A percentile compares a stretch with the other conserved stretches of the same genome.
Evolutionary conservation across 2,113 vertebrate species (phyloP).

Genomic region (Oryzias woworae): DNA sequence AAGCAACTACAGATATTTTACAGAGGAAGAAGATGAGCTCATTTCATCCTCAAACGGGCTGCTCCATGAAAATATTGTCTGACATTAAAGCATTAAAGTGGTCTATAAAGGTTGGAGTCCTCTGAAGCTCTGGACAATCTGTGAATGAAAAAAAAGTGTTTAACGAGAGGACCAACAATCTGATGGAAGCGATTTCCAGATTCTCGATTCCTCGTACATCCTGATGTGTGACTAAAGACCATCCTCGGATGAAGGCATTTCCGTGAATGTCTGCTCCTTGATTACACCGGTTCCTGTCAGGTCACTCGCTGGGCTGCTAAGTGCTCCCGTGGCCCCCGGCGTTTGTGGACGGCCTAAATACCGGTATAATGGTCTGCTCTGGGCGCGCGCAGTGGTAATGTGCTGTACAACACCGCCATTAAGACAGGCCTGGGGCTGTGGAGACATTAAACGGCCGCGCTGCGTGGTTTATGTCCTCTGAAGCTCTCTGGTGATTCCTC

Average conservation of each 20-base stretch:
- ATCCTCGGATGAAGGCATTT: background rate
- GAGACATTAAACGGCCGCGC: slow-evolving; percentile 74
- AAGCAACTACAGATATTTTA: no score
- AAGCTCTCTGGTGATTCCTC: slow-evolving; percentile 39
- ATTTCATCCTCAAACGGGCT: no score
- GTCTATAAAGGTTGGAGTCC: no score
- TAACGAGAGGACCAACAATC: no score
- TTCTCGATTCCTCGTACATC: no score
- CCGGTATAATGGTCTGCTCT: slow-evolving; percentile 85
- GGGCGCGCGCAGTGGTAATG: slow-evolving; percentile 76
- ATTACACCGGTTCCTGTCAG: slow-evolving; percentile 75
- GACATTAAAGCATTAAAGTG: no score
- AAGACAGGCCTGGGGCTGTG: slow-evolving; percentile 85
- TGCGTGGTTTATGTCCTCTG: slow-evolving; percentile 73
- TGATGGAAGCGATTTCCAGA: no score
- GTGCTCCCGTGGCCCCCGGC: slow-evolving; percentile 71
- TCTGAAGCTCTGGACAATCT: no score
- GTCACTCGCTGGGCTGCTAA: slow-evolving; percentile 77
- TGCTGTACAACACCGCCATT: slow-evolving; percentile 91
- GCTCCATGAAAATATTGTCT: no score
- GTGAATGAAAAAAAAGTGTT: no score
- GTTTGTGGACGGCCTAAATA: slow-evolving; percentile 88
- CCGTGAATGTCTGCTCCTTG: background rate
- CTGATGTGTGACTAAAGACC: slow-evolving; percentile 5
- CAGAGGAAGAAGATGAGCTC: no score